These are phyloP conservation scores for Caenorhabditis brenneri DNA, from an alignment of 1,140 invertebrate species.

Conservation along the genomic window DNA sequence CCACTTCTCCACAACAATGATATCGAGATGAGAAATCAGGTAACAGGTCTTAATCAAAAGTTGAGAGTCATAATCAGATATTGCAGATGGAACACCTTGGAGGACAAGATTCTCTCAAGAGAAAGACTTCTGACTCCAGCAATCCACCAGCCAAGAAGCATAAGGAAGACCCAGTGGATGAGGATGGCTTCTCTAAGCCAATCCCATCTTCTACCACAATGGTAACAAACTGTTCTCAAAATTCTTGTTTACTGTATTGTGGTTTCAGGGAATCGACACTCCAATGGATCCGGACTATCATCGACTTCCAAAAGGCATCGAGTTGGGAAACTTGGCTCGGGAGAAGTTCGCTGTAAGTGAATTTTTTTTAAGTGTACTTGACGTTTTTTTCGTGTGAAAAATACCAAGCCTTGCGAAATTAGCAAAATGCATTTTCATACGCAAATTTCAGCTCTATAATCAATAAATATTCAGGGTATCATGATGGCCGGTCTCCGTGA, in stretches of 20 bases:
- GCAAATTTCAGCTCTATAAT: no score
- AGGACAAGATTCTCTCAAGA: neutral
- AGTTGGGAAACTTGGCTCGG: conserved; percentile 1
- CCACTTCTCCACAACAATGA: no score
- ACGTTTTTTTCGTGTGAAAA: no score
- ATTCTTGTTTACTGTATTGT: neutral
- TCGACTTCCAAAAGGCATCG: neutral
- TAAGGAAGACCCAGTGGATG: neutral
- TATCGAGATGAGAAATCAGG: no score
- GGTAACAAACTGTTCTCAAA: neutral
- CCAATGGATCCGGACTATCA: neutral
- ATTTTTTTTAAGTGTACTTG: no score
- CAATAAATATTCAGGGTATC: neutral
- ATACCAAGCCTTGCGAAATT: no score
- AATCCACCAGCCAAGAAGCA: neutral
- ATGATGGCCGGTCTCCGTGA: neutral
- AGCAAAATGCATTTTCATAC: no score
- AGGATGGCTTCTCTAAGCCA: no score
- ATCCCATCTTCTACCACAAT: neutral
- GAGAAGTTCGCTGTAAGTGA: conserved; percentile 15
- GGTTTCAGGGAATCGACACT: neutral
- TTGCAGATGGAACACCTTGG: neutral
- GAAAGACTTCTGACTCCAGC: neutral
- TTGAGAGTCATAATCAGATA: neutral
- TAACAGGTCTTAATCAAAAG: neutral